Evolutionary conservation across 1,140 invertebrate genomes (phyloP).

Genomic region (Pomacea maculata): DNA sequence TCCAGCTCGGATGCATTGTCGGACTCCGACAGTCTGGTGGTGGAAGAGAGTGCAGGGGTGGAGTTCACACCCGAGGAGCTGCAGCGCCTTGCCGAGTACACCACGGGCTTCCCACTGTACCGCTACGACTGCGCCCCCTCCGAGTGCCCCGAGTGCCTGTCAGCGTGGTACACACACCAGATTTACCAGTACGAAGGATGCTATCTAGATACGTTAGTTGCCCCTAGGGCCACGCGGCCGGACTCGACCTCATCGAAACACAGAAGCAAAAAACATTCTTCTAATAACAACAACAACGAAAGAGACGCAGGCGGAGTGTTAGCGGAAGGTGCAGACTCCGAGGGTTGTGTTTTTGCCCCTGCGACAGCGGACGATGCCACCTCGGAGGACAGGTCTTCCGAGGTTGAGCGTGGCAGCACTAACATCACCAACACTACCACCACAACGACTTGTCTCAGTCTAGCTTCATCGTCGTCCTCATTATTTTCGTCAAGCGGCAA

Average conservation of each 20-base stretch:
- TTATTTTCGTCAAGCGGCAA: background rate
- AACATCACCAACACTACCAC: slow-evolving; percentile 4
- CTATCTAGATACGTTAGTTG: slow-evolving; percentile 2
- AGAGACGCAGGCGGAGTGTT: background rate
- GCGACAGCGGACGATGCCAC: background rate
- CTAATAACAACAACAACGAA: slow-evolving; percentile 8
- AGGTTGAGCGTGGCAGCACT: background rate
- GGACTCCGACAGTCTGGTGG: slow-evolving; percentile 37
- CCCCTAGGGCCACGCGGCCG: background rate
- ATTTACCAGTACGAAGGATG: slow-evolving; percentile 41
- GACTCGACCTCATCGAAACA: background rate
- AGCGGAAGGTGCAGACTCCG: slow-evolving; percentile 14
- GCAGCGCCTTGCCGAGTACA: slow-evolving; percentile 53
- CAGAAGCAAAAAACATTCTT: background rate
- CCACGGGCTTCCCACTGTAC: slow-evolving; percentile 58
- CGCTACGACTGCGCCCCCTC: slow-evolving; percentile 54
- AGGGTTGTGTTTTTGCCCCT: slow-evolving; percentile 4
- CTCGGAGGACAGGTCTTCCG: slow-evolving; percentile 1
- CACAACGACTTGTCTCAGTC: background rate
- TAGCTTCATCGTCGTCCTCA: slow-evolving; percentile 7
- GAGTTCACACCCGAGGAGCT: slow-evolving; percentile 52
- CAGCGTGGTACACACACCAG: slow-evolving; percentile 35
- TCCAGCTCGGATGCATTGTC: slow-evolving; percentile 57
- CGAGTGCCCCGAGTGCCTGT: slow-evolving; percentile 57
- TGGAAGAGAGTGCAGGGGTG: slow-evolving; percentile 19